Base-by-base conservation (phyloP, 2,888 invertebrate species). In the Drosophila ezoana region DNA sequence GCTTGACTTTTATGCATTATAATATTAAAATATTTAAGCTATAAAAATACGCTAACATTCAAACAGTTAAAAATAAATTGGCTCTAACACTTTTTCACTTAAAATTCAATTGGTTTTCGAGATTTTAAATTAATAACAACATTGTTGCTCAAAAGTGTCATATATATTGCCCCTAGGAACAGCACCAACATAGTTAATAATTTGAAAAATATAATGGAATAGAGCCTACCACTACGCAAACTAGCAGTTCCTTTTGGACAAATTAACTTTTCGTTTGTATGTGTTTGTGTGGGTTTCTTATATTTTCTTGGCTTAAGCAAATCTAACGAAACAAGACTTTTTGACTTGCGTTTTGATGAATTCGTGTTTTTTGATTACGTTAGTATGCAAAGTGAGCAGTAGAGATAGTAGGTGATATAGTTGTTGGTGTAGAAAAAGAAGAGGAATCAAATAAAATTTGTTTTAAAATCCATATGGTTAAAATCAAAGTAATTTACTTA, bases 361-460 rank as follows among this genome's bases (percentile, higher is more conserved):
- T 47, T 18, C 35, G 20, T n/a, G 8, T 48, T 11, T 44, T 11
- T 18, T 38, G 13, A n/a, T 52, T n/a, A 16, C 14, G 23, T 11
- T 11, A 47, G 23, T n/a, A 14, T 28, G 40, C n/a, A 9, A n/a
- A 48, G 45, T 13, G 11, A 28, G 41, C 28, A 13, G 14, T 38
- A 47, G n/a, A 48, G 37, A 49, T 20, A 33, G 28, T 32, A 16
- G 41, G 38, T 52, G n/a, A 43, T 52, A 51, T 44, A 16, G 44
- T 20, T 23, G 43, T 54, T 16, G 59, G 28, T 52, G 33, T n/a
- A 16, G 58, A 43, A 76, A 76, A 72, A 74, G 43, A 71, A 76
- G 40, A 58, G 60, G 48, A 58, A 66, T 72, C 18, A 66, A 40
- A 76, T 37, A 60, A 65, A 57, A 41, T 54, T 48, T 35, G 18